Base-by-base conservation (phyloP, 2,888 invertebrate genomes). In the Lomographa bimaculata region DNA sequence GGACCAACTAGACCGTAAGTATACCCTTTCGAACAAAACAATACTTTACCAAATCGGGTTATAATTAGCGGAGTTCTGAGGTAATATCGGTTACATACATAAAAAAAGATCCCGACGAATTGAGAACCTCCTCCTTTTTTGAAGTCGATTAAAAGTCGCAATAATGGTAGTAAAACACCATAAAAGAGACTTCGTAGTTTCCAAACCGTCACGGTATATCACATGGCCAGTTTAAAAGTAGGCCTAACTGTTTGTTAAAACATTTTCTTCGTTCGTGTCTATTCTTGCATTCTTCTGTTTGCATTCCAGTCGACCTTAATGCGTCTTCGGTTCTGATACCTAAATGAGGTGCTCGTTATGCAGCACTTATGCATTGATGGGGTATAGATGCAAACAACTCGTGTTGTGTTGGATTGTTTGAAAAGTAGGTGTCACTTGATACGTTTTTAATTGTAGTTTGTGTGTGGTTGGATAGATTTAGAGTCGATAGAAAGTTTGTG, bases 191-290 rank as follows among this genome's bases (percentile, higher is more conserved):
- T n/a, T n/a, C n/a, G 26, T 7, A 10, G 18, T 8, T 25, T 18
- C 18, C 17, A 14, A n/a, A 21, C 11, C 41, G 42, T 36, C 42
- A 43, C 42, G 42, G 42, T 37, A 37, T 37, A 43, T 42, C 42
- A 43, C 42, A 43, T 37, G 42, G 42, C 23, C 36, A 43, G 36
- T 16, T 65, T 69, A 73, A 76, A 83, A 80, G 75, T 80, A 63
- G 80, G 75, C 60, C 80, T 82, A 78, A 83, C 84, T 76, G 83
- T 79, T 67, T 55, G 57, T 57, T 58, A 52, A 57, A 67, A 52
- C 60, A 67, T 72, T 73, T 54, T 71, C 73, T 75, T 61, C 64
- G 68, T 64, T 63, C 61, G 64, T 63, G 64, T 54, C 63, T 26
- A 18, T 32, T 40, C 29, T 18, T 60, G 60, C 68, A 69, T 73